Evolutionary conservation across 2,888 invertebrate genomes (phyloP).

Genomic region (Rotaria macrura): DNA sequence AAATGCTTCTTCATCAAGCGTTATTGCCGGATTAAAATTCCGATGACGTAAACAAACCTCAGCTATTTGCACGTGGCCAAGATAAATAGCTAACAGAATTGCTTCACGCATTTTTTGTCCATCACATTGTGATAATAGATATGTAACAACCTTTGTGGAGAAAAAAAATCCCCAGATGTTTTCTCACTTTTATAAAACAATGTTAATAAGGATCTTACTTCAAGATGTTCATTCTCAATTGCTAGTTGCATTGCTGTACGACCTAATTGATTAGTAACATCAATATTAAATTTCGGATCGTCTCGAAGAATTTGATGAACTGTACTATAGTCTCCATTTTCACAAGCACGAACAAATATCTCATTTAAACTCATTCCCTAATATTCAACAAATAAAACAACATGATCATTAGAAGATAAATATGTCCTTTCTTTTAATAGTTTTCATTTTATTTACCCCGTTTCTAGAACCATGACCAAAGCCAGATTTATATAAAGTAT

Average conservation of each 20-base stretch:
- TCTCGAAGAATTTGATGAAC: conserved; percentile 26
- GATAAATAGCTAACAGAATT: conserved; percentile 44
- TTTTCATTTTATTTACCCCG: not conserved
- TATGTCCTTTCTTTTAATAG: not conserved
- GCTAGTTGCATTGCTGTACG: conserved; percentile 28
- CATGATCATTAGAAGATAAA: too few species aligned
- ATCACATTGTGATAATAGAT: conserved; percentile 41
- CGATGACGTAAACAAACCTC: conserved; percentile 46
- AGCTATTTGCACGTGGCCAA: conserved; percentile 47
- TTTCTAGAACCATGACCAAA: not conserved
- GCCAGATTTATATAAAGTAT: not conserved
- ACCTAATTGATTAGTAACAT: conserved; percentile 30
- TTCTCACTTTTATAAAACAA: not conserved
- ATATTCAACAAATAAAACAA: not conserved
- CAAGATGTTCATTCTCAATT: conserved; percentile 33
- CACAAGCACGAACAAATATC: conserved; percentile 32
- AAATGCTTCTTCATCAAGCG: conserved; percentile 47
- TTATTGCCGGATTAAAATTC: conserved; percentile 41
- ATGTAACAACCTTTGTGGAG: conserved; percentile 37
- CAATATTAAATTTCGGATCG: conserved; percentile 27
- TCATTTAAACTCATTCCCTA: conserved; percentile 19
- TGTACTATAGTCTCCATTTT: conserved; percentile 33
- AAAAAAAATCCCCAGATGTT: not conserved
- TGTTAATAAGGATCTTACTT: not conserved
- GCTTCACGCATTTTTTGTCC: conserved; percentile 45